These are phyloP conservation scores for Balaenoptera acutorostrata DNA, from an alignment of 2,113 vertebrate genomes.

Conservation along the genomic window DNA sequence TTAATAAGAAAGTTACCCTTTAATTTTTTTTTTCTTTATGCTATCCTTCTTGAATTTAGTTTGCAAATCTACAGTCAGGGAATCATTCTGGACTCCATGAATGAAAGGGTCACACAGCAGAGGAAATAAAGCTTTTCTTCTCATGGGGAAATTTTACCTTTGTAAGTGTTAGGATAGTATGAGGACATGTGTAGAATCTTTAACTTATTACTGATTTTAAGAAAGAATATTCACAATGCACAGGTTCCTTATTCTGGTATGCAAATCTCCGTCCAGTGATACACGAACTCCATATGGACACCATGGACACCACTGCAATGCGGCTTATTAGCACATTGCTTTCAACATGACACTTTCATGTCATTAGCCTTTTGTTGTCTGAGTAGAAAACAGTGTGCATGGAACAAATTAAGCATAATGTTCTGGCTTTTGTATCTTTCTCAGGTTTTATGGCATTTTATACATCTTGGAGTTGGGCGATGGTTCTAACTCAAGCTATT, in stretches of 20 bases:
- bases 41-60: background rate
- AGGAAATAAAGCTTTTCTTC: slow-evolving; percentile 54
- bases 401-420: slow-evolving; percentile 71
- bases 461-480: slow-evolving; percentile 84
- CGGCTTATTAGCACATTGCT: slow-evolving; percentile 59
- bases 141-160: background rate
- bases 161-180: background rate
- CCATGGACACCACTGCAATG: slow-evolving; percentile 63
- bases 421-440: slow-evolving; percentile 64
- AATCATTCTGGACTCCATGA: background rate
- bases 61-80: background rate
- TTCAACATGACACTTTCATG: slow-evolving; percentile 54
- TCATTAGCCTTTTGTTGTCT: slow-evolving; percentile 61
- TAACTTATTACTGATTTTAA: background rate
- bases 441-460: slow-evolving; percentile 84
- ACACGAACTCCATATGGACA: slow-evolving; percentile 58
- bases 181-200: background rate
- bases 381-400: slow-evolving; percentile 54
- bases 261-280: slow-evolving; percentile 50
- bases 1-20: slow-evolving; percentile 49
- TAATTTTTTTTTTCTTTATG: background rate
- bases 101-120: background rate
- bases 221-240: background rate
- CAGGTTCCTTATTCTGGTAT: slow-evolving; percentile 26
- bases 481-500: slow-evolving; percentile 91